Evolutionary conservation across 1,140 invertebrate species (phyloP), one percentile per base, ranked within the genome.

Genomic region (Pomacea maculata): DNA sequence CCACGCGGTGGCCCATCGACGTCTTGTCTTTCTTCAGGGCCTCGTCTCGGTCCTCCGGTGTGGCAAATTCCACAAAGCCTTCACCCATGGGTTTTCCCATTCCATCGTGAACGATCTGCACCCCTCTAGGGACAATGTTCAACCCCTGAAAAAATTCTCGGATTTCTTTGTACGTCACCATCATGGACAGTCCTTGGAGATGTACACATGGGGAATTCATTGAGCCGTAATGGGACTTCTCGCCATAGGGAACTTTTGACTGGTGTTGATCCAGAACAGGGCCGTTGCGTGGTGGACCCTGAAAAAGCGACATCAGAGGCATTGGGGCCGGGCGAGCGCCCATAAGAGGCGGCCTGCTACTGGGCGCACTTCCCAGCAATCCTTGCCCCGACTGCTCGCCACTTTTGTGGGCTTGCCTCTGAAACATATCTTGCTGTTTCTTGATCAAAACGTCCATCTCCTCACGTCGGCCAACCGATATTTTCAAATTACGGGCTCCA

Each of bases 61-160:
- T 93, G 15, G 92, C 91, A 88, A 98, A 97, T 88, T 97, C 96
- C 84, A 96, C 96, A 88, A 96, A 96, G 64, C 95, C 96, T 84
- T 96, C 95, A 1, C 96, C 96, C 0, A 95, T 95, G 11, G 95
- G 93, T 57, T 94, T 94, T 0, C 97, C 96, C 83, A 94, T 93
- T 21, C 94, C 93, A 85, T 97, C 95, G 86, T 95, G 96, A 19
- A 96, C 94, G 85, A 98, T 93, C 90, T 97, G 97, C 63, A 98
- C 94, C 8, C 96, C 95, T 85, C 95, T 94, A 80, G 95, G 95
- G 15, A 95, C 94, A 61, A 98, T 96, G 85, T 94, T 94, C 75
- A 95, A 93, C 12, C 94, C 94, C 6, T 93, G 92, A 88, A 98
- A 97, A 82, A 97, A 95, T 77, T 95, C 93, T 12, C 96, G 92